These are phyloP conservation scores for Gasterosteus nipponicus DNA, from an alignment of 2,113 vertebrate species.

Conservation along the genomic window DNA sequence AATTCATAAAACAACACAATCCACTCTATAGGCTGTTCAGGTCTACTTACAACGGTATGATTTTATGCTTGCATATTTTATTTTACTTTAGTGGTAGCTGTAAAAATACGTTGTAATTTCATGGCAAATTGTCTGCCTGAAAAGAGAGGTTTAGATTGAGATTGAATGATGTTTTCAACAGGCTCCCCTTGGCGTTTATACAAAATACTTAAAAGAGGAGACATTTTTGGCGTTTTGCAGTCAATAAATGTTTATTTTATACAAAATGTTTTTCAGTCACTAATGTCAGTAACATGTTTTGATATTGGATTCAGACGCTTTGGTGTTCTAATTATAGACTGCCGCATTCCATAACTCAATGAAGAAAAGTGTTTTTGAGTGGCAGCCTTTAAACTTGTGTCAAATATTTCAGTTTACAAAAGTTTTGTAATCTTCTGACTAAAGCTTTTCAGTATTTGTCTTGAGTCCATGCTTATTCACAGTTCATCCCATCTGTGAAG, in stretches of 20 bases:
- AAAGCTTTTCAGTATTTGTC: constrained; percentile 2
- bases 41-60: constrained; percentile 29
- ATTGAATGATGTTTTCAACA: neutral
- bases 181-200: constrained; percentile 1
- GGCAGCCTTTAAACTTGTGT: neutral
- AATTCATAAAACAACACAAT: constrained; percentile 66
- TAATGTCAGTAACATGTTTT: neutral
- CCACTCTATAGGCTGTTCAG: constrained; percentile 40
- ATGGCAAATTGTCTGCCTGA: neutral
- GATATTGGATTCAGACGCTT: neutral
- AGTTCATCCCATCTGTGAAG: neutral
- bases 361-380: neutral
- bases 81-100: neutral
- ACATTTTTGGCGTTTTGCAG: neutral
- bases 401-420: too few relatives aligned
- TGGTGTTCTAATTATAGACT: neutral
- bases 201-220: constrained; percentile 7
- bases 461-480: constrained; percentile 7
- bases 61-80: constrained; percentile 11
- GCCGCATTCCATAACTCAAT: neutral
- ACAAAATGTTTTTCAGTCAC: neutral
- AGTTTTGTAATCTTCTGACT: constrained; percentile 11
- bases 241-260: neutral
- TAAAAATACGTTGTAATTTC: constrained; percentile 17
- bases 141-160: constrained; percentile 6